phyloP scores from a whole-genome alignment of 2,113 vertebrate genomes.

The human region GRCh38 chr22:30223001-30223500 shows the following conservation, averaged over 20 bases:
- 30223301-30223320: too few relatives aligned
- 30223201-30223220: background rate
- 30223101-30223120: background rate
- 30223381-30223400: accelerated
- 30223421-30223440: background rate
- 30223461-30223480: background rate
- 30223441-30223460: background rate
- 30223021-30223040: too few relatives aligned
- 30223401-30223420: background rate
- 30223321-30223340: background rate
- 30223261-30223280: background rate
- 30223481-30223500: slow-evolving; percentile 17
- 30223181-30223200: background rate
- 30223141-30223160: background rate
- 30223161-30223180: background rate
- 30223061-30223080: background rate
- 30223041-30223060: background rate
- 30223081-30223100: background rate
- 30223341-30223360: background rate
- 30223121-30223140: background rate
- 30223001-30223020: background rate
- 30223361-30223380: background rate
- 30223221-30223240: background rate
- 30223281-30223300: too few relatives aligned
- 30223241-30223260: background rate